Evolutionary conservation across 2,797 vertebrate species (phyloP), one percentile per base, ranked within the genome.

Genomic region (Peromyscus melanophrys): DNA sequence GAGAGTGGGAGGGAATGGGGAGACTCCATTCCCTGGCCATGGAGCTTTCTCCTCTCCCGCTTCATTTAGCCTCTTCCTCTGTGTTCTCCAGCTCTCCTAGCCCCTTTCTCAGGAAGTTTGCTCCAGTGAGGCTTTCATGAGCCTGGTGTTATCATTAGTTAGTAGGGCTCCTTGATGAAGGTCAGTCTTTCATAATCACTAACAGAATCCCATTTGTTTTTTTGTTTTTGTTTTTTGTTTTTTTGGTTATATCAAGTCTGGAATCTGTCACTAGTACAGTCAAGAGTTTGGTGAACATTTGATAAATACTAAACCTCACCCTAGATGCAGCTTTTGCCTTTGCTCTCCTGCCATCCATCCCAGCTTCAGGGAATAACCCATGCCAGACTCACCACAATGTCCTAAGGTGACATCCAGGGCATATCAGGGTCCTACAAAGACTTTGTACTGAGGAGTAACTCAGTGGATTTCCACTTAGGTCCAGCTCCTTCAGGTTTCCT

Each of bases 381-480:
- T 40, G 61, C 61, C 77, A 73, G 40, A 96, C 95, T 96, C 49
- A 97, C 95, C 69, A 0, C 27, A 97, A 40, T 1, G 40, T 86
- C 37, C 83, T 6, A 12, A 97, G 87, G 19, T 14, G n/a, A 84
- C 97, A 96, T 6, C 0, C 1, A 29, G 87, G 63, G 5, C 0
- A 0, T 59, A 10, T 59, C 83, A 97, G 87, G 43, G 57, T 63
- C 12, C 69, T 12, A 84, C 84, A 80, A 25, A 97, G 90, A 67
- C 57, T 80, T 40, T 59, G 31, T 1, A 97, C 5, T 5, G 29
- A 69, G 11, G 2, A 52, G 11, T 0, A 0, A 57, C 83, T 97
- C 61, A 97, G 76, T 1, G 3, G 14, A n/a, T 92, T 96, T 76
- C 94, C 88, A 46, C 92, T 96, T 21, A 97, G 52, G 83, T 97